Evolutionary conservation across 2,797 vertebrate genomes (phyloP).

Genomic region (Carapus acus): DNA sequence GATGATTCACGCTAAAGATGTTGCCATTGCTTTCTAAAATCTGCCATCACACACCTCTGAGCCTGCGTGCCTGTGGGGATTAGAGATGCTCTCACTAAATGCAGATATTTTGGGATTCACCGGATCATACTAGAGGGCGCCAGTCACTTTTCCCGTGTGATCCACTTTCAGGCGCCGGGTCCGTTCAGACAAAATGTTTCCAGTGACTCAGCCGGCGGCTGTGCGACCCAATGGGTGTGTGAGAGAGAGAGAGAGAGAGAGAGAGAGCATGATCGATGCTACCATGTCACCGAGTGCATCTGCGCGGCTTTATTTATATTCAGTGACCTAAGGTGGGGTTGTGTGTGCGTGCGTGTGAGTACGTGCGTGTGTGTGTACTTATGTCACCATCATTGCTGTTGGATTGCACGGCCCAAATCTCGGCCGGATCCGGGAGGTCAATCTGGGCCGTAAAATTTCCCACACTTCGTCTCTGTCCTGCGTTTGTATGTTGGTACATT

Average conservation of each 20-base stretch:
- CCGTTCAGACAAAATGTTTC: constrained; percentile 25
- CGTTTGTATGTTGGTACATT: no score
- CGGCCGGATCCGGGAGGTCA: no score
- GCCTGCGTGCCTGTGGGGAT: constrained; percentile 5
- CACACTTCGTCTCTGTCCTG: no score
- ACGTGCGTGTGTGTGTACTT: no score
- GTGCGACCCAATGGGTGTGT: constrained; percentile 18
- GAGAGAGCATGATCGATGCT: constrained; percentile 24
- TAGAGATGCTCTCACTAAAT: no score
- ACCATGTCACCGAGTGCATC: no score
- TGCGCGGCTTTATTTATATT: constrained; percentile 22
- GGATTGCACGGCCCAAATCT: no score
- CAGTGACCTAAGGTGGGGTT: constrained; percentile 23
- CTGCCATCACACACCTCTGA: constrained; percentile 10
- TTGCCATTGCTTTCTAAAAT: constrained; percentile 9
- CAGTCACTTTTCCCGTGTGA: constrained; percentile 27
- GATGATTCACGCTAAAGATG: constrained; percentile 57
- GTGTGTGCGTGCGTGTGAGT: constrained; percentile 29
- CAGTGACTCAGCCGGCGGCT: constrained; percentile 52
- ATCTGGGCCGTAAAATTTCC: no score
- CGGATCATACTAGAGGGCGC: no score
- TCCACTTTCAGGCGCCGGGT: constrained; percentile 26
- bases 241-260: constrained; percentile 5
- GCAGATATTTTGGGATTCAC: no score
- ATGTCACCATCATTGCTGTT: no score